Conservation (phyloP, 2,888 invertebrate species). For the Melinaea menophilus region DNA sequence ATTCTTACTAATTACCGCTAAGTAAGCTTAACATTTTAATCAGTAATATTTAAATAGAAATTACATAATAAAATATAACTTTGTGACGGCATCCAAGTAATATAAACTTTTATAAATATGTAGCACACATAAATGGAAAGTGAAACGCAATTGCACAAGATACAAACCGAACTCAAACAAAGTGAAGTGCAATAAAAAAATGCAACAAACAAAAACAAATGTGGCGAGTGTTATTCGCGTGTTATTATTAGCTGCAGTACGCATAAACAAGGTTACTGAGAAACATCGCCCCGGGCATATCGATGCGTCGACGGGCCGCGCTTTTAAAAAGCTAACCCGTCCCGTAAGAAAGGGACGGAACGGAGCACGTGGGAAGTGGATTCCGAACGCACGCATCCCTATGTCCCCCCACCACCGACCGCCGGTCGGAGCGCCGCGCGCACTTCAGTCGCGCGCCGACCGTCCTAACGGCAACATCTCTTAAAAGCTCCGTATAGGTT, state of each 20-base stretch:
- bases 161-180: constrained; percentile 49
- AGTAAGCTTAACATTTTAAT: too few species aligned
- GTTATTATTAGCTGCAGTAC: constrained; percentile 73
- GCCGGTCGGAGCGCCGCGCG: constrained; percentile 53
- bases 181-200: constrained; percentile 49
- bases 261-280: constrained; percentile 72
- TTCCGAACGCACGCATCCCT: constrained; percentile 77
- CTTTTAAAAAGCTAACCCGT: constrained; percentile 76
- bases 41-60: too few species aligned
- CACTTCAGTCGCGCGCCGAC: constrained; percentile 75
- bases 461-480: constrained; percentile 62
- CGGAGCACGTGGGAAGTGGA: constrained; percentile 74
- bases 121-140: constrained; percentile 15
- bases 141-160: constrained; percentile 22
- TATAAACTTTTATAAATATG: background rate
- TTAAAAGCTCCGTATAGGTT: constrained; percentile 38
- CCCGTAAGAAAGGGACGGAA: constrained; percentile 71
- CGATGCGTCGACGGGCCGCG: constrained; percentile 68
- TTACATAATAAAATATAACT: background rate
- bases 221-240: constrained; percentile 63
- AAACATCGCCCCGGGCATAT: constrained; percentile 68
- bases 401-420: constrained; percentile 43
- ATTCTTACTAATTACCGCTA: background rate
- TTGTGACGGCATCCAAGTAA: background rate
- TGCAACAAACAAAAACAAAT: constrained; percentile 56